Conservation (phyloP, 2,113 vertebrate genomes). For the Hippocampus abdominalis region DNA sequence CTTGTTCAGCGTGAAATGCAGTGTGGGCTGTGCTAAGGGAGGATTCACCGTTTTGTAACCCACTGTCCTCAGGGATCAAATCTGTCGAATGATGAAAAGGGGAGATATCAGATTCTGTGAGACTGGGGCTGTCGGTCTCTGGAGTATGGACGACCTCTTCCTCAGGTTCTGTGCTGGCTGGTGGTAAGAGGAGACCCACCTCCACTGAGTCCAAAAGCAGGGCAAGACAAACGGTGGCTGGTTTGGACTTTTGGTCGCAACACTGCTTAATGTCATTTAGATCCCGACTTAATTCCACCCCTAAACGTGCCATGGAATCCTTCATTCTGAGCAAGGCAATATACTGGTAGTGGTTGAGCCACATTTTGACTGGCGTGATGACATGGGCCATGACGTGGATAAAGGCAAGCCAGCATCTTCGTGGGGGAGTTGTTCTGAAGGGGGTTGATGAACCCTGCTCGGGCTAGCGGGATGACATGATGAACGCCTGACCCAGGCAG, state of each 20-base stretch:
- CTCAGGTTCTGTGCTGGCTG: slow-evolving; percentile 50
- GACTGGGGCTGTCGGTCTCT: slow-evolving; percentile 86
- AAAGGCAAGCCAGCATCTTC: slow-evolving; percentile 58
- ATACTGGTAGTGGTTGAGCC: slow-evolving; percentile 95
- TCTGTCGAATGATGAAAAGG: slow-evolving; percentile 46
- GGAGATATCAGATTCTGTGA: slow-evolving; percentile 83
- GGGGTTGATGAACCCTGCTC: background rate
- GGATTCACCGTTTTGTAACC: slow-evolving; percentile 51
- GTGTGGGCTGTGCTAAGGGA: slow-evolving; percentile 16
- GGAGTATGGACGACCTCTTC: slow-evolving; percentile 73
- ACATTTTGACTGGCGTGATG: slow-evolving; percentile 76
- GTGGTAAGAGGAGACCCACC: slow-evolving; percentile 82
- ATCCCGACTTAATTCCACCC: slow-evolving; percentile 77
- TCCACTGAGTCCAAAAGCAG: slow-evolving; percentile 79
- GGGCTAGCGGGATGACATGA: slow-evolving; percentile 21
- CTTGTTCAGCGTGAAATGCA: slow-evolving; percentile 54
- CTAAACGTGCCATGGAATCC: slow-evolving; percentile 81
- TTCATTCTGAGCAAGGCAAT: slow-evolving; percentile 89
- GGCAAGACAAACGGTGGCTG: slow-evolving; percentile 76
- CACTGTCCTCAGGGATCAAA: slow-evolving; percentile 59
- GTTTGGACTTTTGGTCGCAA: slow-evolving; percentile 46
- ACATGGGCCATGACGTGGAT: slow-evolving; percentile 81
- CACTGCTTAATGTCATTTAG: slow-evolving; percentile 61
- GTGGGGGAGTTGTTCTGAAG: slow-evolving; percentile 20
- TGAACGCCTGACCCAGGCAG: slow-evolving; percentile 32